Evolutionary conservation across 2,797 vertebrate species (phyloP), one percentile per base, ranked within the genome.

Genomic region (Gila robusta): DNA sequence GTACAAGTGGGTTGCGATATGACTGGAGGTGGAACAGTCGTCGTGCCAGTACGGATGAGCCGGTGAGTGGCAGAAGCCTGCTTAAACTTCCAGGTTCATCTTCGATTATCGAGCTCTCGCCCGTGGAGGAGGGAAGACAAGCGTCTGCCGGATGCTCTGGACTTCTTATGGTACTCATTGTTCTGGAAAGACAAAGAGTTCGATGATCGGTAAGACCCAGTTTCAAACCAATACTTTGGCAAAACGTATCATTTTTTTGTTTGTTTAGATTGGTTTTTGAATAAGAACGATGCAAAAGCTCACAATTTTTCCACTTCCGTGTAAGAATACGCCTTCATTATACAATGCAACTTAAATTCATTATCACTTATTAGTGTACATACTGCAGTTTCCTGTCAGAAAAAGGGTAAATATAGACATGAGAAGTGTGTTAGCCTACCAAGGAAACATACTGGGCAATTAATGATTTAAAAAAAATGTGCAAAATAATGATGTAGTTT

Each of bases 21-120:
- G 87, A 39, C 3, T 89, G 90, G 0, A 93, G 39, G 11, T 87
- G 86, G 59, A 93, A 81, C 44, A 94, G 87, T 12, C 85, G 90
- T 4, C 52, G 89, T 19, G 90, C 44, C 86, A 93, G 80, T 35
- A 89, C 14, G 1, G 92, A 87, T 10, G 90, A 79, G 4, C 28
- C 80, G 0, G 81, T 89, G 74, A 12, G 39, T 2, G 37, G 72
- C 26, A 23, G 70, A 17, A 79, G 70, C 7, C 12, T 87, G 87
- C 49, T 80, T 5, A 54, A 16, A 35, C 19, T 35, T 10, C 4
- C 19, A 23, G 70, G 28, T 19, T 76, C 41, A 0, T 83, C 89
- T 79, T 90, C 59, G 37, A 19, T 72, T 37, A 39, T 64, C 14
- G 71, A 84, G 86, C 81, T 89, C 35, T 92, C 92, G 0, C 83